phyloP scores from a whole-genome alignment of 2,113 vertebrate genomes.

The Amazona guildingii region DNA sequence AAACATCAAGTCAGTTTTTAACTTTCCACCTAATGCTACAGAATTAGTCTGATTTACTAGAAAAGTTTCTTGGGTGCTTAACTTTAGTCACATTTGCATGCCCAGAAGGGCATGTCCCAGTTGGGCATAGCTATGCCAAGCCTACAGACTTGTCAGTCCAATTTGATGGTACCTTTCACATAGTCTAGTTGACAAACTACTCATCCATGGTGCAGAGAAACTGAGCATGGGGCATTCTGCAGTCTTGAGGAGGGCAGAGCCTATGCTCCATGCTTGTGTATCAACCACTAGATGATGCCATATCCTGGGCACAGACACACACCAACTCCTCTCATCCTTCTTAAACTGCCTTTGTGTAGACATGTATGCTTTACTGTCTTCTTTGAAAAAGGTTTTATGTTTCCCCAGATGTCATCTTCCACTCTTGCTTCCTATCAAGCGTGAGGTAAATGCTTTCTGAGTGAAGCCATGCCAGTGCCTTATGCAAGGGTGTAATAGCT shows the following conservation, averaged over 20 bases:
- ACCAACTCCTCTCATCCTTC: not conserved
- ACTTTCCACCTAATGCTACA: not conserved
- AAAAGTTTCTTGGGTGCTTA: not conserved
- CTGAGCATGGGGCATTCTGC: not conserved
- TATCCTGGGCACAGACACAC: not conserved
- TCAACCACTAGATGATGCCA: not conserved
- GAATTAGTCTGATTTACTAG: not conserved
- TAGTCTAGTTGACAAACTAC: not conserved
- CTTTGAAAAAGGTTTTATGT: not conserved
- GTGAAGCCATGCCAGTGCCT: not conserved
- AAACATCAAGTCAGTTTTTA: not conserved
- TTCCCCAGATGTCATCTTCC: not conserved
- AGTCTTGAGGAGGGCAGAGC: not conserved
- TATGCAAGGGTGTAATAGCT: not conserved
- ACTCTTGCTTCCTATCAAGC: not conserved
- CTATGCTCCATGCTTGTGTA: not conserved
- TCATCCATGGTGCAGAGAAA: not conserved
- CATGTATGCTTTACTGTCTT: not conserved
- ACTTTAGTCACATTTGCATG: not conserved
- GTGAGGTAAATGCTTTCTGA: not conserved
- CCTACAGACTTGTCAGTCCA: not conserved
- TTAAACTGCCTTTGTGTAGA: not conserved
- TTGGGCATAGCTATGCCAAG: not conserved
- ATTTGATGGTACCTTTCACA: not conserved
- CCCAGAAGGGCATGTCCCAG: not conserved